phyloP scores from a whole-genome alignment of 2,113 vertebrate genomes.

The Protobothrops flavoviridis region DNA sequence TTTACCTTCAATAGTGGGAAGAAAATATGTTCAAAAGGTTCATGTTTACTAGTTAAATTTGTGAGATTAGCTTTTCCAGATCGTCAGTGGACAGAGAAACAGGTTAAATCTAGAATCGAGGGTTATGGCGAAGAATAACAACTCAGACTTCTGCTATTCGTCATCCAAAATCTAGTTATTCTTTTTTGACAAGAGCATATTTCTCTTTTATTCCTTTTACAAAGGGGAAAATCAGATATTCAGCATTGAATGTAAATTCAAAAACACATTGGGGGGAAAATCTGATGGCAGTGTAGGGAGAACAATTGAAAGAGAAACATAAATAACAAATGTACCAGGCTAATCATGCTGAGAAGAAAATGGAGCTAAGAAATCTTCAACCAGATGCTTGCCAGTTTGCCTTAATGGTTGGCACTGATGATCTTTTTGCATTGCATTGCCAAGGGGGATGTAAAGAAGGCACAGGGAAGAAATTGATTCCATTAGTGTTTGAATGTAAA shows the following conservation, averaged over 20 bases:
- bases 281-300: neutral
- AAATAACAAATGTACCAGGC: neutral
- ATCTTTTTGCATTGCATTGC: neutral
- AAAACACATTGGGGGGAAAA: neutral
- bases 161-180: constrained; percentile 17
- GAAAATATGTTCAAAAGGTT: constrained; percentile 32
- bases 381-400: neutral
- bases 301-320: neutral
- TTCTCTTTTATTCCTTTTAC: neutral
- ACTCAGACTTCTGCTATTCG: neutral
- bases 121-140: neutral
- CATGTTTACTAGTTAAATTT: constrained; percentile 37
- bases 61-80: constrained; percentile 27
- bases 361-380: neutral
- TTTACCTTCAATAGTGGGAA: constrained; percentile 3
- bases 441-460: neutral
- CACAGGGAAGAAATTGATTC: neutral
- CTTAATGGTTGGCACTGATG: neutral
- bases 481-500: neutral
- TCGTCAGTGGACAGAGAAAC: neutral
- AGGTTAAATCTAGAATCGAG: neutral
- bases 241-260: neutral
- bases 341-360: neutral
- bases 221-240: neutral
- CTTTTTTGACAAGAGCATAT: neutral